Evolutionary conservation across 2,888 invertebrate species (phyloP).

Genomic region (Cryptocephalus primarius): DNA sequence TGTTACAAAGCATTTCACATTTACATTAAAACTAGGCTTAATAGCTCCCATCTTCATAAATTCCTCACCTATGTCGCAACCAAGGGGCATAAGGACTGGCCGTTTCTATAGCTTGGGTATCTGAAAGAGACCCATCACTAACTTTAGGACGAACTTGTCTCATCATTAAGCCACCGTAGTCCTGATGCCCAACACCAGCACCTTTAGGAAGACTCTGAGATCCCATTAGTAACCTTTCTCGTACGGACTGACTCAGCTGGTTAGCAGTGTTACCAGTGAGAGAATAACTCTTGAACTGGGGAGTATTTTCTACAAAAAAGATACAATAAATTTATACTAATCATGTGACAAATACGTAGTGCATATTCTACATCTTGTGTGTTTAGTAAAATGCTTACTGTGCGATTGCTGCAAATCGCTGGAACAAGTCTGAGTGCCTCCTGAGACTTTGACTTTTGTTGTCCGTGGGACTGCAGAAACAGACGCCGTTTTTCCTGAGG

Average conservation of each 20-base stretch:
- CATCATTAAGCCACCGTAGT: constrained; percentile 35
- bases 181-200: constrained; percentile 28
- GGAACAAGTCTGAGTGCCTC: constrained; percentile 75
- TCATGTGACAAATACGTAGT: not conserved
- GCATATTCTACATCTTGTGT: too few relatives aligned
- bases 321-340: not conserved
- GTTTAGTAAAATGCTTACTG: constrained; percentile 15
- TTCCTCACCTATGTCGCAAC: constrained; percentile 65
- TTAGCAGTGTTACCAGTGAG: constrained; percentile 76
- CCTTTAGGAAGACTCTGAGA: constrained; percentile 74
- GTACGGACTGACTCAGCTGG: constrained; percentile 75
- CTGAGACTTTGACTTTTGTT: constrained; percentile 80
- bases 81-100: constrained; percentile 77
- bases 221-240: constrained; percentile 73
- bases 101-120: constrained; percentile 75
- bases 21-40: too few relatives aligned
- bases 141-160: constrained; percentile 35
- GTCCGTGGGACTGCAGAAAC: constrained; percentile 78
- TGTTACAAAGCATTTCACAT: too few relatives aligned
- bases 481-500: constrained; percentile 54
- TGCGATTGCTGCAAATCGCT: constrained; percentile 24
- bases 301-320: constrained; percentile 49
- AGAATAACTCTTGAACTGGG: constrained; percentile 76
- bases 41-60: too few relatives aligned
- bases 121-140: constrained; percentile 75